Evolutionary conservation across 2,113 vertebrate genomes (phyloP).

Genomic region (Phrynocephalus versicolor): DNA sequence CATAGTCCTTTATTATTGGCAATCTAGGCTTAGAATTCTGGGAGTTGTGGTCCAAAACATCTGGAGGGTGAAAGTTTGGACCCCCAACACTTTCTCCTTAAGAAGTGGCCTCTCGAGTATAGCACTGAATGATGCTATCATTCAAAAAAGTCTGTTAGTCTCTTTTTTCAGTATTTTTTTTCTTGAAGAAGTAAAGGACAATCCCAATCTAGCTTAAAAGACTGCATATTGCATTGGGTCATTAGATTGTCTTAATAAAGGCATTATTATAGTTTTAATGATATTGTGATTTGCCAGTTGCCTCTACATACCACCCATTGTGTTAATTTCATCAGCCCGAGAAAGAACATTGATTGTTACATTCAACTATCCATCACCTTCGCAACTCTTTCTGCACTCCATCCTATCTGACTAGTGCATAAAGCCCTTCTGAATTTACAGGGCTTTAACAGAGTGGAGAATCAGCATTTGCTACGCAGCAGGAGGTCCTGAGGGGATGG

Average conservation of each 20-base stretch:
- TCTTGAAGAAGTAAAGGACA: neutral
- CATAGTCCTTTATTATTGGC: too few species aligned
- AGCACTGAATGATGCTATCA: too few species aligned
- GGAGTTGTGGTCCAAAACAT: too few species aligned
- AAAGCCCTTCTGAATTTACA: rapidly evolving
- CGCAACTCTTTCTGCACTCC: rapidly evolving
- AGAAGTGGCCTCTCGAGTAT: too few species aligned
- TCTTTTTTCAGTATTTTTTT: neutral
- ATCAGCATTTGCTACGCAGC: neutral
- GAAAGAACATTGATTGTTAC: too few species aligned
- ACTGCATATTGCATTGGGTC: too few species aligned
- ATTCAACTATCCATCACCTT: neutral
- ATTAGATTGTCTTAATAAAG: neutral
- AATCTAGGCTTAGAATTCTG: too few species aligned
- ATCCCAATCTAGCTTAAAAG: neutral
- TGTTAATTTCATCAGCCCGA: neutral
- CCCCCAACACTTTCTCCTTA: too few species aligned
- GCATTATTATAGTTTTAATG: neutral
- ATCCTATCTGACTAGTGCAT: rapidly evolving
- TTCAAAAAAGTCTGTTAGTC: neutral
- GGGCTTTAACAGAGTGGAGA: rapidly evolving
- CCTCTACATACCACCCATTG: neutral
- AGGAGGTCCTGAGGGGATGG: neutral
- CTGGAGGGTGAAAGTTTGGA: too few species aligned
- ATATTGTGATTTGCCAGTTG: neutral